Base-by-base conservation (phyloP, 2,113 vertebrate genomes). In the Lophotis ruficrista region DNA sequence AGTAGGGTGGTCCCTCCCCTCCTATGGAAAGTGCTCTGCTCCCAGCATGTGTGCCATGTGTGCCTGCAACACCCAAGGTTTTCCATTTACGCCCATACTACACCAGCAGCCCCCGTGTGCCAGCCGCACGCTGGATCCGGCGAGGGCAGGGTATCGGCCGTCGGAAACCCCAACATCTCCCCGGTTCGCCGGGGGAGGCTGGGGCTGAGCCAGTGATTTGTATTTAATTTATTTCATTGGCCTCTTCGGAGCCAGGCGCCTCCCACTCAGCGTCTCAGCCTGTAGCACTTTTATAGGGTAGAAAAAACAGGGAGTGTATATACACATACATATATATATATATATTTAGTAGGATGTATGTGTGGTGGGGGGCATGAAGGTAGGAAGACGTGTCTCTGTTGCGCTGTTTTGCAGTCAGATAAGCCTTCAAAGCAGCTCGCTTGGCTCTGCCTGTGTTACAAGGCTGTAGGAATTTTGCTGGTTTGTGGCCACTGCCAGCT, bases 201-300 rank as follows among this genome's bases (percentile, higher is more conserved):
- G 91, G 22, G 82, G 65, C 70, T 35, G 38, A 94, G 84, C 53
- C 77, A 87, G 68, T 58, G 88, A 54, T 96, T 97, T 92, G 91
- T 90, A 31, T 77, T 86, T 96, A 85, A 93, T 97, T 97, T 94
- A 70, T 97, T 96, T 90, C 92, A 95, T 94, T 97, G 93, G 95
- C 85, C 80, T 94, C 54, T 76, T 80, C 81, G 13, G 47, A 62
- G 65, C 75, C 90, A 66, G 60, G 93, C 31, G 1, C 94, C 90
- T 96, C 92, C 91, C 84, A 86, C 93, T 87, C 56, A 37, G 80
- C 31, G 47, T 72, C 68, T 89, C 93, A 96, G 95, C 97, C 95
- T 92, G 91, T 87, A 96, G 84, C 88, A 68, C 91, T 87, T 84
- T 92, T 96, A 91, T 68, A 70, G 86, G 77, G 87, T 72, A 90